Evolutionary conservation across 2,888 invertebrate genomes (phyloP), one percentile per base, ranked within the genome.

Genomic region (Marronus borbonicus): DNA sequence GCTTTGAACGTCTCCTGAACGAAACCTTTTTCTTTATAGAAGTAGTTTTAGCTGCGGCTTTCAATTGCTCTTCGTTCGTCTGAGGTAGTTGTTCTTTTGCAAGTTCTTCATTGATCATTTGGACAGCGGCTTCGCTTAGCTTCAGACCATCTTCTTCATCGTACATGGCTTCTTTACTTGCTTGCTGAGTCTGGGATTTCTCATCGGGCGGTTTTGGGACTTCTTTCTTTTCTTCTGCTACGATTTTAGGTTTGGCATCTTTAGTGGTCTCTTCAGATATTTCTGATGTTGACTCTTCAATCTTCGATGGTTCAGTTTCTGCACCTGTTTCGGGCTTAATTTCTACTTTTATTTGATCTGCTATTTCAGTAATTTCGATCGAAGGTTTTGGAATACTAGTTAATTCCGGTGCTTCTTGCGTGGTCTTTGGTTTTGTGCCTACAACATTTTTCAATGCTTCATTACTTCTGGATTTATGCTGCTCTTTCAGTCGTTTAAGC

Each of bases 61-160:
- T 64, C 39, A 64, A 31, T 60, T 74, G 72, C 65, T 76, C 76
- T 77, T 77, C 75, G 55, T 58, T 60, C 8, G 66, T 68, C 17
- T 60, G 39, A 31, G 80, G 79, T 31, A 69, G 39, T n/a, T 70
- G 31, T 50, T 78, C 75, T 75, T 79, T 82, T 0, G 80, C 81
- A 50, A 80, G 65, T 68, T 81, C 82, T 66, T 81, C 81, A 20
- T 81, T 81, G 36, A 82, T 81, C 80, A 80, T 77, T 78, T 83
- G 82, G 17, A 81, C 78, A 39, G 83, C 83, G 4, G 83, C 79
- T 79, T 86, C 87, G 69, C 81, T 83, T 31, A 84, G 64, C 80
- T 85, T 88, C 55, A 89, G 80, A 24, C 88, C 89, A 81, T 89
- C 88, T 81, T 88, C 88, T 81, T 87, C 87, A 77, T 89, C 88